Evolutionary conservation across 2,797 vertebrate species (phyloP), one percentile per base, ranked within the genome.

Genomic region (Sternotherus odoratus): DNA sequence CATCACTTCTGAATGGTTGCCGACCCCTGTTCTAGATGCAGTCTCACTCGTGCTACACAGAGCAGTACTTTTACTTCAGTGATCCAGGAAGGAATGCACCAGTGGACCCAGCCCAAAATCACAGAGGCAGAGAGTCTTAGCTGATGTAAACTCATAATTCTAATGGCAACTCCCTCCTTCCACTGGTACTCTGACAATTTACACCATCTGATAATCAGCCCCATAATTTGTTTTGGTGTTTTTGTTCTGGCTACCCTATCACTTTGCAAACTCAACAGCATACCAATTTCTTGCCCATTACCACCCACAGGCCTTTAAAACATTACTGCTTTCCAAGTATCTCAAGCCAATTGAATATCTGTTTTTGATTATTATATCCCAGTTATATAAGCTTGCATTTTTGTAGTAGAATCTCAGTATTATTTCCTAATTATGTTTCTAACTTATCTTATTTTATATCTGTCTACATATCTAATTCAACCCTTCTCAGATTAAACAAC

Each of bases 21-120:
- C 8, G 43, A 43, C 43, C 43, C 43, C 43, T 43, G 43, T 43
- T n/a, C n/a, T 43, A 1, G 12, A 10, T 63, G 48, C 66, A 57
- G 57, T 17, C 24, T 84, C 24, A 53, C n/a, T 0, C 0, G 51
- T 79, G 53, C 89, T 39, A 74, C 51, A 21, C 53, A 84, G 82
- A 72, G 43, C 57, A n/a, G 60, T 26, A 77, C 56, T 36, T 69
- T 57, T 92, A 89, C 13, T 80, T 87, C 60, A 49, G 51, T 56
- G 54, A 69, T 19, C 36, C 19, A 11, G 17, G 0, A 2, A 1
- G 10, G 16, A 4, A 6, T 23, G 26, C n/a, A 33, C 49, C 77
- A 77, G 72, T 33, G 13, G 30, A 60, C 6, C 30, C 16, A 80
- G 69, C 82, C 75, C 12, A 23, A 28, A 83, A 54, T n/a, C 57